Conservation (phyloP, 2,888 invertebrate species). For the Dryobotodes eremita region DNA sequence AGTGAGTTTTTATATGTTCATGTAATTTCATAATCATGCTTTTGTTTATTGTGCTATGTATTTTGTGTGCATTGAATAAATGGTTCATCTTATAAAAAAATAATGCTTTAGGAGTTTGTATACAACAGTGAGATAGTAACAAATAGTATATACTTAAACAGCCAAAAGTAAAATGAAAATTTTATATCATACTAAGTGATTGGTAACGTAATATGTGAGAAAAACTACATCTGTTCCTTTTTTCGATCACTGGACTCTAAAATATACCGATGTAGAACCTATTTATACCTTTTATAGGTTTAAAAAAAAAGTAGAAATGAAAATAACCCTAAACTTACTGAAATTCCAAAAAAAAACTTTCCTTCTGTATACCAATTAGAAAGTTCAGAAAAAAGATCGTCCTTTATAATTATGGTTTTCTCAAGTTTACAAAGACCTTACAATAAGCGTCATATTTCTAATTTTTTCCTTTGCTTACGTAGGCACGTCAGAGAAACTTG, state of each 20-base stretch:
- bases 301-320: too few species aligned
- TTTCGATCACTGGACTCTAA: background rate
- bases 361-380: background rate
- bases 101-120: background rate
- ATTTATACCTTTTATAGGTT: background rate
- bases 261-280: too few species aligned
- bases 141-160: background rate
- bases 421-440: constrained; percentile 14
- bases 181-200: too few species aligned
- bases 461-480: background rate
- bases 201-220: background rate
- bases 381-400: background rate
- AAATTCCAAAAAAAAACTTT: background rate
- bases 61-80: too few species aligned
- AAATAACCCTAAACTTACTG: background rate
- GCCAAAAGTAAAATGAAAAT: background rate
- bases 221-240: background rate
- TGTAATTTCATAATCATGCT: too few species aligned
- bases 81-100: background rate
- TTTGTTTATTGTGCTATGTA: too few species aligned
- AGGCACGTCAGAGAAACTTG: background rate
- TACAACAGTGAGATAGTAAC: background rate
- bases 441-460: constrained; percentile 12
- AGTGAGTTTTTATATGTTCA: background rate
- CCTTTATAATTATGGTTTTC: constrained; percentile 6